These are phyloP conservation scores for Todiramphus chloris DNA, from an alignment of 2,113 vertebrate genomes.

Conservation along the genomic window DNA sequence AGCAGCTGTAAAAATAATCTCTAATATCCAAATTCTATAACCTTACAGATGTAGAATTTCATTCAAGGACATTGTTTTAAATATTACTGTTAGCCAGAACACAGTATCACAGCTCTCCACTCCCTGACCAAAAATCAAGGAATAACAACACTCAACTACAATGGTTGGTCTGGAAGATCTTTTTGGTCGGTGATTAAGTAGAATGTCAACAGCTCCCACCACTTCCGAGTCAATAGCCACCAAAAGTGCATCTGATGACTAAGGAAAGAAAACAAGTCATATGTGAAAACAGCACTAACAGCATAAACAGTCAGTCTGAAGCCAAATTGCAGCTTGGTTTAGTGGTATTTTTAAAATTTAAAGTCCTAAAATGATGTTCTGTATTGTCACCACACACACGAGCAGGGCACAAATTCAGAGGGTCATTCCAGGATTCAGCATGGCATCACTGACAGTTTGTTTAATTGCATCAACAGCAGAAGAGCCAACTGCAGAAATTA, in stretches of 20 bases:
- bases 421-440: not conserved
- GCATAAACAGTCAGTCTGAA: not conserved
- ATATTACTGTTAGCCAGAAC: not conserved
- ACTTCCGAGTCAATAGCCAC: constrained; percentile 98
- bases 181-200: constrained; percentile 95
- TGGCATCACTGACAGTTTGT: not conserved
- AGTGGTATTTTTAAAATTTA: not conserved
- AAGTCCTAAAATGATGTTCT: not conserved
- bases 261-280: constrained; percentile 57
- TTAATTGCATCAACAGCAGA: not conserved
- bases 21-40: not conserved
- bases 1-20: not conserved
- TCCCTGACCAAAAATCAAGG: not conserved
- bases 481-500: not conserved
- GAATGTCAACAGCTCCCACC: constrained; percentile 97
- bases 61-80: not conserved
- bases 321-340: not conserved
- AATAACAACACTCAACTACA: constrained; percentile 83
- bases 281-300: not conserved
- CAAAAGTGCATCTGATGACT: constrained; percentile 95
- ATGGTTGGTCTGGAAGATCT: constrained; percentile 93
- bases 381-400: not conserved
- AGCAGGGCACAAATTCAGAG: not conserved
- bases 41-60: not conserved
- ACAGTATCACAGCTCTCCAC: not conserved